phyloP scores from a whole-genome alignment of 2,113 vertebrate genomes.

The Perccottus glenii region DNA sequence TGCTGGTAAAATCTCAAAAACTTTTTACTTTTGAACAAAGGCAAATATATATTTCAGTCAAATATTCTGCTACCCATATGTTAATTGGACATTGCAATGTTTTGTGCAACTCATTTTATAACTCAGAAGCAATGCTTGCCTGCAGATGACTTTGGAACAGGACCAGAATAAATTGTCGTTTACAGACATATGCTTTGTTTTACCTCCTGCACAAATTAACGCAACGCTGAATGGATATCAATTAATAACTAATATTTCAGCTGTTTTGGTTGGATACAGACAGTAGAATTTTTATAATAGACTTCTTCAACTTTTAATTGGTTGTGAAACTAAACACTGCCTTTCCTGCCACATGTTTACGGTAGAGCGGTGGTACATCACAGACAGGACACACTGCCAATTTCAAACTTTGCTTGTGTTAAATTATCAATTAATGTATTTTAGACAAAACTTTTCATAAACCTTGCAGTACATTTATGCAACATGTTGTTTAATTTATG shows the following conservation, averaged over 20 bases:
- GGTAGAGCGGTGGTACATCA: slow-evolving; percentile 39
- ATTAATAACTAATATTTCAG: slow-evolving; percentile 78
- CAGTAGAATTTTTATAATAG: slow-evolving; percentile 71
- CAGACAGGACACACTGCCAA: slow-evolving; percentile 33
- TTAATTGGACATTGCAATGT: slow-evolving; percentile 24
- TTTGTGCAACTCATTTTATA: not conserved
- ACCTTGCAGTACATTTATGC: not conserved
- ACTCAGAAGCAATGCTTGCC: slow-evolving; percentile 2
- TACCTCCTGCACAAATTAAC: slow-evolving; percentile 58
- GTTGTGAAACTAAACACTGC: slow-evolving; percentile 70
- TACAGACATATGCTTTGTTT: slow-evolving; percentile 62
- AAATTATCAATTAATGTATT: slow-evolving; percentile 37
- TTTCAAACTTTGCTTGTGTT: slow-evolving; percentile 48
- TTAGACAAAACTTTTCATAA: not conserved
- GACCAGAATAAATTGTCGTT: slow-evolving; percentile 60
- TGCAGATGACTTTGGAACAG: slow-evolving; percentile 55
- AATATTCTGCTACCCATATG: slow-evolving; percentile 12
- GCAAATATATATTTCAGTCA: not conserved
- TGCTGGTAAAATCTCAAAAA: not conserved
- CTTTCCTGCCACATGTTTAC: slow-evolving; percentile 50
- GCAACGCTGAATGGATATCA: slow-evolving; percentile 76
- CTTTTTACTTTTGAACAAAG: not conserved
- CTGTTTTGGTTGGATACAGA: slow-evolving; percentile 79
- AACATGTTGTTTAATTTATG: not conserved
- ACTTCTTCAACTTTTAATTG: slow-evolving; percentile 81